These are phyloP conservation scores for Apodemia duryi DNA, from an alignment of 2,888 invertebrate species.

Conservation along the genomic window DNA sequence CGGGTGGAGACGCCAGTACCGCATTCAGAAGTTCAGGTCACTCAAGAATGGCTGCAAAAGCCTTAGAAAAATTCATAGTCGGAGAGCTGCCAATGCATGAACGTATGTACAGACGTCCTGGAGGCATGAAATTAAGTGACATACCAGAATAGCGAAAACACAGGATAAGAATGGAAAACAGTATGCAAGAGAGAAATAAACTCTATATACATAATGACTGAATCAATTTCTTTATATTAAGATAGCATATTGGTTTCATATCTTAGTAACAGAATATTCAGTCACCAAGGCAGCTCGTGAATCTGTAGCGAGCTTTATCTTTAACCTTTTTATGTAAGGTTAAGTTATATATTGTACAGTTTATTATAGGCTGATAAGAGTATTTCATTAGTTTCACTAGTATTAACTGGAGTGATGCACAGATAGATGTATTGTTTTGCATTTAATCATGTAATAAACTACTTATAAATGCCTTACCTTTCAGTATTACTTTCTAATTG, in stretches of 20 bases:
- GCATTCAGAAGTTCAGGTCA: slow-evolving; percentile 91
- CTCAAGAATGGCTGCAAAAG: slow-evolving; percentile 81
- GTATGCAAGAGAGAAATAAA: neutral
- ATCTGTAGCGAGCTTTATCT: slow-evolving; percentile 1
- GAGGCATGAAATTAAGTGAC: slow-evolving; percentile 79
- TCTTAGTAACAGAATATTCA: neutral
- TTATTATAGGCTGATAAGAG: slow-evolving; percentile 9
- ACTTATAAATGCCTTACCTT: neutral
- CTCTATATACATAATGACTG: neutral
- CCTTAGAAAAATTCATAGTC: slow-evolving; percentile 84
- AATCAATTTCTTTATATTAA: neutral
- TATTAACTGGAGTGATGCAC: slow-evolving; percentile 1
- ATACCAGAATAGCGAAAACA: slow-evolving; percentile 64
- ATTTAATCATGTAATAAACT: neutral
- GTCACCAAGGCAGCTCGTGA: slow-evolving; percentile 9
- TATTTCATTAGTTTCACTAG: slow-evolving; percentile 1
- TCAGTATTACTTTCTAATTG: slow-evolving; percentile 3
- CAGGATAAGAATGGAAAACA: neutral
- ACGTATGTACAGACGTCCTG: slow-evolving; percentile 83
- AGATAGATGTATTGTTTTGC: slow-evolving; percentile 3
- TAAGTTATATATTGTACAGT: neutral
- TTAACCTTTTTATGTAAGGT: neutral
- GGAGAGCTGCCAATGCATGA: slow-evolving; percentile 87
- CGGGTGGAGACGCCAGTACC: slow-evolving; percentile 90
- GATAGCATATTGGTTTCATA: slow-evolving; percentile 1